Percentiles rank a stretch among this genome's conserved stretches.
Evolutionary conservation across 2,113 vertebrate species (phyloP).

Genomic region (Nestor notabilis): DNA sequence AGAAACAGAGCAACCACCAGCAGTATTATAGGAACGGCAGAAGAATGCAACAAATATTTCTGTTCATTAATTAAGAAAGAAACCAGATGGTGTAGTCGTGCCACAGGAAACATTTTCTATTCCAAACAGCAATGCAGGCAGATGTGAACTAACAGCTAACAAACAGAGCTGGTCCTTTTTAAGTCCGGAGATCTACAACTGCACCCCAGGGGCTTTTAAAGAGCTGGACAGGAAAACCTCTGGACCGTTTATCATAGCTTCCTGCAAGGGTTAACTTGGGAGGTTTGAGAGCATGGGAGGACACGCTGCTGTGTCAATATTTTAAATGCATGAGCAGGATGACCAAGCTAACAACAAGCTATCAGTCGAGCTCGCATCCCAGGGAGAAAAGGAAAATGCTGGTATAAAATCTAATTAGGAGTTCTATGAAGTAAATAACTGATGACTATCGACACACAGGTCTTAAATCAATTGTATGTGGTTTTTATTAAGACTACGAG

Average conservation of each 20-base stretch:
- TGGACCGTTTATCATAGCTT: accelerated
- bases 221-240: not conserved
- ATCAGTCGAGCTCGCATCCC: not conserved
- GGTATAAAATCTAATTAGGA: not conserved
- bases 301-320: not conserved
- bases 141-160: not conserved
- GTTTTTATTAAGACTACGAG: not conserved
- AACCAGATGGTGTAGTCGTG: not conserved
- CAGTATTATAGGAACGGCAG: not conserved
- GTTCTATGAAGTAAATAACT: not conserved
- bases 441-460: accelerated
- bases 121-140: not conserved
- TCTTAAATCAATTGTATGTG: not conserved
- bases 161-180: not conserved
- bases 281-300: not conserved
- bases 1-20: not conserved
- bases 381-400: not conserved
- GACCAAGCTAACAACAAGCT: not conserved
- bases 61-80: not conserved
- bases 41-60: not conserved
- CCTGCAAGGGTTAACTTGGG: not conserved
- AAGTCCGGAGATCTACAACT: not conserved
- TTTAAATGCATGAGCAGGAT: not conserved
- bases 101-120: not conserved
- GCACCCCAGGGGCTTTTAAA: not conserved